phyloP scores from a whole-genome alignment of 2,113 vertebrate species.

The Myanophis thanlyinensis region DNA sequence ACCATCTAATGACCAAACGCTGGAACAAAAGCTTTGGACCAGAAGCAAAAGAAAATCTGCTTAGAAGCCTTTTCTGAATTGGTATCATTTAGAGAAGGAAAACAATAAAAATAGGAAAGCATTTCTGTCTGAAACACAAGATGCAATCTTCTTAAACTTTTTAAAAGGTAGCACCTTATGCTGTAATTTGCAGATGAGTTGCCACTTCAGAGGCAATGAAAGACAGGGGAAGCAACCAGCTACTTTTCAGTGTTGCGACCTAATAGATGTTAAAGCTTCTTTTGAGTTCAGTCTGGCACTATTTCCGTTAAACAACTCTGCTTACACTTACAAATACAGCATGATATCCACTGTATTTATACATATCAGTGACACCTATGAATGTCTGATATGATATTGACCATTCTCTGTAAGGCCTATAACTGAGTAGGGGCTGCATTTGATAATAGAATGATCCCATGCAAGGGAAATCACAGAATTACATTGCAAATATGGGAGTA shows the following conservation, averaged over 20 bases:
- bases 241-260: not conserved
- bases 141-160: not conserved
- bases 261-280: not conserved
- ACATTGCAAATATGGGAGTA: too few relatives aligned
- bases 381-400: too few relatives aligned
- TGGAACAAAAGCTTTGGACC: not conserved
- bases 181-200: not conserved
- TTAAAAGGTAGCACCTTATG: not conserved
- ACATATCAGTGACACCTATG: too few relatives aligned
- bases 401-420: too few relatives aligned
- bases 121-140: not conserved
- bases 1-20: constrained; percentile 34
- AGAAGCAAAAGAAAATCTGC: not conserved
- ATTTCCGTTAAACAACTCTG: not conserved
- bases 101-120: not conserved
- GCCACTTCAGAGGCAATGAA: too few relatives aligned
- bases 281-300: not conserved
- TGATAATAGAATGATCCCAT: too few relatives aligned
- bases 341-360: not conserved
- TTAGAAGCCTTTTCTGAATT: constrained; percentile 3
- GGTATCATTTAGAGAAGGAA: constrained; percentile 29
- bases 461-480: too few relatives aligned
- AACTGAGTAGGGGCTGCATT: not conserved
- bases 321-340: not conserved
- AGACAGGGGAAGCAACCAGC: not conserved